Evolutionary conservation across 2,113 vertebrate genomes (phyloP).

Genomic region (Rattus norvegicus): DNA sequence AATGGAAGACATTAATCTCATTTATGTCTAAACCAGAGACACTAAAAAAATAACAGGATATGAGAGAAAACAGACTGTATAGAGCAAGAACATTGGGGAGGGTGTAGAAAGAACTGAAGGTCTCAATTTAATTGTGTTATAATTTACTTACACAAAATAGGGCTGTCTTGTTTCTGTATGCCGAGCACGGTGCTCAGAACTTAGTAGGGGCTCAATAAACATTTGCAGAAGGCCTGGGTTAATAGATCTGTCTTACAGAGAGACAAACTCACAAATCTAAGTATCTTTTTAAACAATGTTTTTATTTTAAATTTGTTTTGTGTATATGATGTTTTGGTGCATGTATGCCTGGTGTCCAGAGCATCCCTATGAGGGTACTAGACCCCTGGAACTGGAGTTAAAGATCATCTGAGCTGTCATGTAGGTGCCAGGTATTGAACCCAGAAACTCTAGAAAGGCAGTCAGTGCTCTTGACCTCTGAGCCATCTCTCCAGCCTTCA

Average conservation of each 20-base stretch:
- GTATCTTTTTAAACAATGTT: neutral
- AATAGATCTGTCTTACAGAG: constrained; percentile 24
- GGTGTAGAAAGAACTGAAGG: constrained; percentile 14
- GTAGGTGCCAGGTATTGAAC: neutral
- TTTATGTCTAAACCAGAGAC: constrained; percentile 65
- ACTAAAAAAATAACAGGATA: constrained; percentile 54
- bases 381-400: neutral
- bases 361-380: neutral
- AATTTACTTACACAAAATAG: constrained; percentile 14
- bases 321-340: neutral
- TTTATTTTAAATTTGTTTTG: neutral
- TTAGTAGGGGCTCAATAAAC: constrained; percentile 35
- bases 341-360: neutral
- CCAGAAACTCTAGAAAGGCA: neutral
- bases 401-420: neutral
- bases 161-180: neutral
- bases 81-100: constrained; percentile 39
- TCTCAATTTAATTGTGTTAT: constrained; percentile 1
- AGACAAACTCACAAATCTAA: constrained; percentile 38
- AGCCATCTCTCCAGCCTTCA: neutral
- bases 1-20: constrained; percentile 58
- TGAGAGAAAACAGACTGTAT: constrained; percentile 38
- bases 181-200: neutral
- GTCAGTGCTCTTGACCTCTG: neutral
- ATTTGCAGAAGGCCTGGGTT: constrained; percentile 40